These are phyloP conservation scores for Erynnis tages DNA, from an alignment of 2,888 invertebrate genomes.

Conservation along the genomic window DNA sequence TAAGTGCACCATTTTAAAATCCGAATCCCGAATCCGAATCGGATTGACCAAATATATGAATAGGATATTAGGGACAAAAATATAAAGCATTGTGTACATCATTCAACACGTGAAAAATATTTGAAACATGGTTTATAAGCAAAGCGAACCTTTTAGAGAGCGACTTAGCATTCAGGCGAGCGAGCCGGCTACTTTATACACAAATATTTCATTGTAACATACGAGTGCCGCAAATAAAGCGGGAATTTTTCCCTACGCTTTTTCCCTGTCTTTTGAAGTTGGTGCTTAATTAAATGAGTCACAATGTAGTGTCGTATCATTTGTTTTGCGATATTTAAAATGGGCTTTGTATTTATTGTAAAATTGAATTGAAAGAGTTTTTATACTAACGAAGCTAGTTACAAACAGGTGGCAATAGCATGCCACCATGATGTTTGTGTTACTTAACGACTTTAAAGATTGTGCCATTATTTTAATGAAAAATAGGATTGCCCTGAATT, in stretches of 20 bases:
- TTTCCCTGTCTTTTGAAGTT: slow-evolving; percentile 46
- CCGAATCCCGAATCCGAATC: too few species aligned
- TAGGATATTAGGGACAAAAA: background rate
- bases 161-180: slow-evolving; percentile 59
- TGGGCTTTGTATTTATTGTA: background rate
- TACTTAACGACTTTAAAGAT: too few species aligned
- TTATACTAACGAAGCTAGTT: background rate
- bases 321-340: slow-evolving; percentile 21
- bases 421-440: too few species aligned
- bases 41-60: too few species aligned
- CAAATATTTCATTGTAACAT: slow-evolving; percentile 59
- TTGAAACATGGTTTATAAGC: slow-evolving; percentile 19
- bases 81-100: slow-evolving; percentile 1
- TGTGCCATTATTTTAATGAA: too few species aligned
- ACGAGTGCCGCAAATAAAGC: slow-evolving; percentile 29
- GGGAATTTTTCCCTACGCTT: slow-evolving; percentile 49
- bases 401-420: background rate
- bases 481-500: too few species aligned
- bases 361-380: background rate
- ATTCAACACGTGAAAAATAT: slow-evolving; percentile 22
- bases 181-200: slow-evolving; percentile 52
- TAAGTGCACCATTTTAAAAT: too few species aligned
- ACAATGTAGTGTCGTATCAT: slow-evolving; percentile 19
- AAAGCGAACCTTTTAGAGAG: slow-evolving; percentile 41
- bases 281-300: slow-evolving; percentile 44